These are phyloP conservation scores for Heliothis subflexa DNA, from an alignment of 1,140 invertebrate species.

Conservation along the genomic window DNA sequence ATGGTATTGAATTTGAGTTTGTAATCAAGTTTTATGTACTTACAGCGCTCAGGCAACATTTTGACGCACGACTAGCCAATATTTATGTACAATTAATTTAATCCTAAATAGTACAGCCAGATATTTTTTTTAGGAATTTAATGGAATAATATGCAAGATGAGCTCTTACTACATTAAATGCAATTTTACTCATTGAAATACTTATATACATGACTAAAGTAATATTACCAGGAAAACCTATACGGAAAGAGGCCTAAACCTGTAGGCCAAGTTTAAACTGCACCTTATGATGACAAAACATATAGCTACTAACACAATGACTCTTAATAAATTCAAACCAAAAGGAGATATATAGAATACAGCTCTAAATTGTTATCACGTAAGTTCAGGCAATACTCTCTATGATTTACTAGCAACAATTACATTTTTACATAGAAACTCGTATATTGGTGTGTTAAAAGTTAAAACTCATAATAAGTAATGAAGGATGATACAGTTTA, in stretches of 20 bases:
- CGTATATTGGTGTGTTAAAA: no score
- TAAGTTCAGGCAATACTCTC: slow-evolving; percentile 1
- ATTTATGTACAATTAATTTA: slow-evolving; percentile 62
- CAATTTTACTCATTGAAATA: slow-evolving; percentile 69
- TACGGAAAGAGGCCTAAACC: not conserved
- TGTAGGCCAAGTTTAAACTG: slow-evolving; percentile 6
- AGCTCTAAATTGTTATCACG: no score
- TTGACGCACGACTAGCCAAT: slow-evolving; percentile 75
- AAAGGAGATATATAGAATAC: no score
- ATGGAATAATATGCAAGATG: slow-evolving; percentile 59
- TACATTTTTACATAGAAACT: no score
- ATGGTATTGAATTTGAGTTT: slow-evolving; percentile 61
- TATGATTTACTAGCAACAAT: not conserved
- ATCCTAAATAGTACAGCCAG: slow-evolving; percentile 55
- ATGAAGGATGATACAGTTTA: not conserved
- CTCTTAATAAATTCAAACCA: not conserved
- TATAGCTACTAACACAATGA: not conserved
- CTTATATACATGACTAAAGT: slow-evolving; percentile 56
- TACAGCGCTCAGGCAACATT: slow-evolving; percentile 58
- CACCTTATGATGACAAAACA: not conserved
- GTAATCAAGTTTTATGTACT: slow-evolving; percentile 50
- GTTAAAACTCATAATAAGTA: not conserved
- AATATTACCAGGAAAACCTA: slow-evolving; percentile 27
- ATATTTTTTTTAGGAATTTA: slow-evolving; percentile 52
- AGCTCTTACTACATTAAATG: slow-evolving; percentile 80